Percentiles rank a stretch among this genome's conserved stretches.
phyloP scores from a whole-genome alignment of 2,888 invertebrate species.

The Listrodromus nycthemerus region DNA sequence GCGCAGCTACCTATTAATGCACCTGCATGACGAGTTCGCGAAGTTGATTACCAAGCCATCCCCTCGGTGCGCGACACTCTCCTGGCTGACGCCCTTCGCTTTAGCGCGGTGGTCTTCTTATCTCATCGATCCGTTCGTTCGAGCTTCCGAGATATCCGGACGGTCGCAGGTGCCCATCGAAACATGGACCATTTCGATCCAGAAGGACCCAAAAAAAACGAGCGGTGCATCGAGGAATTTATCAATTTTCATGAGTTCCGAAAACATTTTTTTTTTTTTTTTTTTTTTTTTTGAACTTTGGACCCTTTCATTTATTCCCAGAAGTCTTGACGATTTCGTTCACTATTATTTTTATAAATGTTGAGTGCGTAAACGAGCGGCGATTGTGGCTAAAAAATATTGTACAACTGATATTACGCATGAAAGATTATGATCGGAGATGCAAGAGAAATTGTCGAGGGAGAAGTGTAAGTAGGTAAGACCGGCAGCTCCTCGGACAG shows the following conservation, averaged over 20 bases:
- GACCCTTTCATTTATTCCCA: no score
- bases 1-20: slow-evolving; percentile 77
- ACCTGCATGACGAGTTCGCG: slow-evolving; percentile 78
- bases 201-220: no score
- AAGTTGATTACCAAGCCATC: slow-evolving; percentile 74
- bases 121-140: slow-evolving; percentile 1
- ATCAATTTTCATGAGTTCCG: no score
- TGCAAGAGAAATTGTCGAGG: not conserved
- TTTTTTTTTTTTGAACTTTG: no score
- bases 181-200: not conserved
- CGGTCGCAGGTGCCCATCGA: not conserved
- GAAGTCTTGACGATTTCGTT: not conserved
- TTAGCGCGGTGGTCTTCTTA: not conserved
- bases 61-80: slow-evolving; percentile 33
- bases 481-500: not conserved
- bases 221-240: no score
- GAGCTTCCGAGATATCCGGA: not conserved
- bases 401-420: not conserved
- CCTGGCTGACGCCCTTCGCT: slow-evolving; percentile 24
- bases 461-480: not conserved
- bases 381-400: not conserved
- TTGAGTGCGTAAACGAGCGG: not conserved
- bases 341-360: not conserved
- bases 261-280: no score
- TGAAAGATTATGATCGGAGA: not conserved